phyloP scores from a whole-genome alignment of 23 tunicate species.

The Styela clava region DNA sequence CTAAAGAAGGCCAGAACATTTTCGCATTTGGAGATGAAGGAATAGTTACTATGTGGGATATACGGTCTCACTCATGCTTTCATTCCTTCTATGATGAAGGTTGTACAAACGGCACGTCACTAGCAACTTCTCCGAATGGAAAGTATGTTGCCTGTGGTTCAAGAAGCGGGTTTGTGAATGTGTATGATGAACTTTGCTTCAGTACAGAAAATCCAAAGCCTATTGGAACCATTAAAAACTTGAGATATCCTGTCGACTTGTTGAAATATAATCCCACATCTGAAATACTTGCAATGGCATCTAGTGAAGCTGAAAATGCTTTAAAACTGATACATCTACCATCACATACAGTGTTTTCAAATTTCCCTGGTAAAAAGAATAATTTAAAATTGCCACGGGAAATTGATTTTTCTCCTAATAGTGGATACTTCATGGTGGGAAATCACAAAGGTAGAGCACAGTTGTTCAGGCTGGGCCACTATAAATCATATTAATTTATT shows the following conservation, averaged over 20 bases:
- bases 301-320: conserved; percentile 36
- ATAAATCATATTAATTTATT: conserved; percentile 14
- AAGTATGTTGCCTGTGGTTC: conserved; percentile 78
- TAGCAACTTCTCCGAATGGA: conserved; percentile 53
- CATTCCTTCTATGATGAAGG: conserved; percentile 69
- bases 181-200: conserved; percentile 47
- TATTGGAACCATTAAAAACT: conserved; percentile 60
- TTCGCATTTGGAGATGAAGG: conserved; percentile 85
- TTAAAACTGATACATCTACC: conserved; percentile 61
- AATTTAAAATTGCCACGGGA: conserved; percentile 13
- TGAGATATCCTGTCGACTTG: conserved; percentile 48
- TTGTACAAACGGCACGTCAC: conserved; percentile 61
- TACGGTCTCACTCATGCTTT: conserved; percentile 43
- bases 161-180: conserved; percentile 72
- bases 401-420: conserved; percentile 79
- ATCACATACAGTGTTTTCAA: conserved; percentile 49
- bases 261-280: conserved; percentile 67
- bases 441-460: conserved; percentile 61
- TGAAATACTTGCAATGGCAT: conserved; percentile 84
- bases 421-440: conserved; percentile 71
- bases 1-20: conserved; percentile 50
- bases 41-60: conserved; percentile 59
- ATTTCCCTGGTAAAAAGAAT: conserved; percentile 56
- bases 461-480: conserved; percentile 72
- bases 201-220: conserved; percentile 27